phyloP scores from a whole-genome alignment of 2,113 vertebrate genomes.

The Cephalophus harveyi region DNA sequence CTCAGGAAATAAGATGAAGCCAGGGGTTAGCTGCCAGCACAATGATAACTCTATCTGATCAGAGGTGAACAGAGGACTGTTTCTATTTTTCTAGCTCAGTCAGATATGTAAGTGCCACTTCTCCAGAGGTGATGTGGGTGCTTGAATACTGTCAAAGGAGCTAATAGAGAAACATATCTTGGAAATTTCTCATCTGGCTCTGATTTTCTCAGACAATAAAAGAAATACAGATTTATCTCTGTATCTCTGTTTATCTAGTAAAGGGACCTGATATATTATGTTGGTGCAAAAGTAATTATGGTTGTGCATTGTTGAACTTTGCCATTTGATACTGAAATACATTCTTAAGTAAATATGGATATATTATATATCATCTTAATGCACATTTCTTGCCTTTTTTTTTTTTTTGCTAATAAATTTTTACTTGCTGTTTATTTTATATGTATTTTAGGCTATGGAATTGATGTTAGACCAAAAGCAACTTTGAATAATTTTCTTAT shows the following conservation, averaged over 20 bases:
- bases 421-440: background rate
- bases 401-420: background rate
- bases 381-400: background rate
- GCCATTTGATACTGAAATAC: background rate
- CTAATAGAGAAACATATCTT: background rate
- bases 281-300: background rate
- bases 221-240: background rate
- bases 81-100: background rate
- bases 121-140: background rate
- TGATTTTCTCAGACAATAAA: background rate
- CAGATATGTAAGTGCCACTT: background rate
- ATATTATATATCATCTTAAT: background rate
- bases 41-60: slow-evolving; percentile 34
- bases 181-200: background rate
- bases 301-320: background rate
- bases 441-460: background rate
- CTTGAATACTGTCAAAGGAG: background rate
- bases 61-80: background rate
- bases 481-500: background rate
- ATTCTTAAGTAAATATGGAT: background rate
- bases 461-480: background rate
- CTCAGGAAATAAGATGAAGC: slow-evolving; percentile 20
- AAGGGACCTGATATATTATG: background rate
- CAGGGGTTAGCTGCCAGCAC: background rate
- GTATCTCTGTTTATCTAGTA: background rate